Conservation (phyloP, 2,113 vertebrate species). For the Erythrolamprus reginae region DNA sequence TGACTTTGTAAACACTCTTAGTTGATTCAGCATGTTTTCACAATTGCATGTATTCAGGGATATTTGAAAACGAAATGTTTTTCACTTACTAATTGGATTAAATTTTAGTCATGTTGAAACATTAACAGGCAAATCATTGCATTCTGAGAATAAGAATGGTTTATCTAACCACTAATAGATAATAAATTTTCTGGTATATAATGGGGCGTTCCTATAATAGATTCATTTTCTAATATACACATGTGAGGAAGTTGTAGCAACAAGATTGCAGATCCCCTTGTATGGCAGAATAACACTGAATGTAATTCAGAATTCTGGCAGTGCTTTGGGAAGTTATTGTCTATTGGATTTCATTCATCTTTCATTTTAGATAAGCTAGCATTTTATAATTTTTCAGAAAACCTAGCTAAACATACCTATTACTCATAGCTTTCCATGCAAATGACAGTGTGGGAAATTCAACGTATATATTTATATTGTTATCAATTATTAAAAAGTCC, state of each 20-base stretch:
- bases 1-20: background rate
- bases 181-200: background rate
- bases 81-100: conserved; percentile 35
- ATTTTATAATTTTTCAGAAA: background rate
- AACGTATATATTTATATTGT: background rate
- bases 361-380: background rate
- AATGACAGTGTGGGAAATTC: background rate
- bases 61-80: conserved; percentile 43
- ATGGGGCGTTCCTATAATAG: background rate
- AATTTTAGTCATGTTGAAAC: background rate
- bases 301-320: background rate
- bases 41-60: conserved; percentile 41
- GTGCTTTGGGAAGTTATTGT: background rate
- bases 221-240: background rate
- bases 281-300: background rate
- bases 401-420: background rate
- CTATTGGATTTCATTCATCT: background rate
- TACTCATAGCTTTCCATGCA: background rate
- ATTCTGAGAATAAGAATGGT: conserved; percentile 39
- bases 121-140: background rate
- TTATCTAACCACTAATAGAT: conserved; percentile 42
- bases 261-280: background rate
- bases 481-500: background rate
- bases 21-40: conserved; percentile 43
- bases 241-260: background rate